A percentile compares a stretch with the other conserved stretches of the same genome.
phyloP scores from a whole-genome alignment of 1,140 invertebrate species.

The Andricus grossulariae region DNA sequence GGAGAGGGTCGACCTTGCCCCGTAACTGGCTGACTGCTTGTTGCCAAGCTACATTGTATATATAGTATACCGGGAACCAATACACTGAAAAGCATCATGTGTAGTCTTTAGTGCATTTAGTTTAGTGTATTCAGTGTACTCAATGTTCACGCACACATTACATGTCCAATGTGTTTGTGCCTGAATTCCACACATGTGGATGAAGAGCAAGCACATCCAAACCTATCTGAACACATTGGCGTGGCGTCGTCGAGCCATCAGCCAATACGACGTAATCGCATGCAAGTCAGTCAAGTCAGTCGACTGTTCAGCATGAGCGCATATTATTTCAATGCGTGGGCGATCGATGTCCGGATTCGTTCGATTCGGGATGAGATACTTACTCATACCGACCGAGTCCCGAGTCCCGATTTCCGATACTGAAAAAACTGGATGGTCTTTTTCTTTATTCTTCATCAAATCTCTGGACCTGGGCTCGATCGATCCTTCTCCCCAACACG shows the following conservation, averaged over 20 bases:
- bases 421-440: conserved; percentile 16
- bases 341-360: background rate
- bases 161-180: background rate
- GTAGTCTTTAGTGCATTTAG: conserved; percentile 42
- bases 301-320: conserved; percentile 18
- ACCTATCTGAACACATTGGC: background rate
- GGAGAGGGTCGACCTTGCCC: conserved; percentile 72
- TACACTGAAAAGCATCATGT: conserved; percentile 45
- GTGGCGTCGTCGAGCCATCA: conserved; percentile 1
- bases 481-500: conserved; percentile 21
- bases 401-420: background rate
- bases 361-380: no score
- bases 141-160: conserved; percentile 21
- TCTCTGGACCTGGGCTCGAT: conserved; percentile 25
- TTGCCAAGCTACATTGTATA: conserved; percentile 73
- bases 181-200: conserved; percentile 1
- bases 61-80: conserved; percentile 56
- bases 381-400: no score
- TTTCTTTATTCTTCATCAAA: conserved; percentile 15
- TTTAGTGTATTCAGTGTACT: conserved; percentile 28
- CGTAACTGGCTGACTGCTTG: conserved; percentile 69
- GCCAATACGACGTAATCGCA: conserved; percentile 7
- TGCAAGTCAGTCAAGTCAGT: background rate
- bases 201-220: background rate
- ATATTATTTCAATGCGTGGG: conserved; percentile 23